phyloP scores from a whole-genome alignment of 1,140 invertebrate genomes.

The Manduca sexta region DNA sequence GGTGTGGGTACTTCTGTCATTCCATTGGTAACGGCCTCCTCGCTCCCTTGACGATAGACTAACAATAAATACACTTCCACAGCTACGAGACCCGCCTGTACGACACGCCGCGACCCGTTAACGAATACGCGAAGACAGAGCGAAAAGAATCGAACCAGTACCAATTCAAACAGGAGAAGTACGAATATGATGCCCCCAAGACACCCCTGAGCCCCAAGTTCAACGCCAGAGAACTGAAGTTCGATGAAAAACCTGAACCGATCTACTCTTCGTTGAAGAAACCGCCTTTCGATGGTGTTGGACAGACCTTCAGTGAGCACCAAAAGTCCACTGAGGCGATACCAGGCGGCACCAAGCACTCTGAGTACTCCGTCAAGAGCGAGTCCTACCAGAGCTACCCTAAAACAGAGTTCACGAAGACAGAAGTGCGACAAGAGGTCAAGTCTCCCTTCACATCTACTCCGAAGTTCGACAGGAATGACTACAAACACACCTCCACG shows the following conservation, averaged over 20 bases:
- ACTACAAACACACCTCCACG: constrained; percentile 29
- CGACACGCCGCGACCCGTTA: constrained; percentile 62
- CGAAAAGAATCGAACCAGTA: constrained; percentile 35
- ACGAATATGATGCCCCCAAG: constrained; percentile 51
- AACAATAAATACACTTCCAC: constrained; percentile 5
- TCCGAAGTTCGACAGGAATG: constrained; percentile 41
- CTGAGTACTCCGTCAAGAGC: constrained; percentile 55
- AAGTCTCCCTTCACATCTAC: constrained; percentile 64
- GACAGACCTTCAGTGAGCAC: constrained; percentile 56
- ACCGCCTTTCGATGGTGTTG: constrained; percentile 49
- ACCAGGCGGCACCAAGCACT: constrained; percentile 54
- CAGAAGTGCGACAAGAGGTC: constrained; percentile 44
- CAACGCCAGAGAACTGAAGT: constrained; percentile 68
- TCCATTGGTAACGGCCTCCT: too few species aligned
- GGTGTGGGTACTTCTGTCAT: too few species aligned
- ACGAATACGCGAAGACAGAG: constrained; percentile 43
- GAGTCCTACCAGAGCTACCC: constrained; percentile 58
- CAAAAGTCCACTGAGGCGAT: constrained; percentile 58
- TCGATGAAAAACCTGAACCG: constrained; percentile 56
- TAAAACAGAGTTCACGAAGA: constrained; percentile 47
- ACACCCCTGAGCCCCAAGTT: constrained; percentile 67
- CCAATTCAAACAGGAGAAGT: constrained; percentile 40
- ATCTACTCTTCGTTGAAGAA: constrained; percentile 57
- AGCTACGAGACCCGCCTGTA: constrained; percentile 71
- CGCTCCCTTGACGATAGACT: too few species aligned